Base-by-base conservation (phyloP, 2,797 vertebrate genomes). In the Anguilla megastoma region DNA sequence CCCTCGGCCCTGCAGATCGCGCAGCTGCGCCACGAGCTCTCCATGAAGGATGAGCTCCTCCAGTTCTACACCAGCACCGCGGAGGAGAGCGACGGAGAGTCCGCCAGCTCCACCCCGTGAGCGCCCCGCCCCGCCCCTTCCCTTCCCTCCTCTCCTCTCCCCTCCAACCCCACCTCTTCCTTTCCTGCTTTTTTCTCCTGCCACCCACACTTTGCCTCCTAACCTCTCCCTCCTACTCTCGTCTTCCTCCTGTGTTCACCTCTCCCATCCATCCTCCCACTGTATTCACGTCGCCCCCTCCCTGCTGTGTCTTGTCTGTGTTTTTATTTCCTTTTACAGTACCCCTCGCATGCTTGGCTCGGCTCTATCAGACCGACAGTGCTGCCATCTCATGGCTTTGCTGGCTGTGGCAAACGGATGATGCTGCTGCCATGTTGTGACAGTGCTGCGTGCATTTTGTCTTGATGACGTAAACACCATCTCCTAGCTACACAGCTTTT, bases 31-130 rank as follows among this genome's bases (percentile, higher is more conserved):
- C 98, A 99, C 83, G 98, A 99, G 90, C 95, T 99, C 82, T 98
- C 98, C 91, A 97, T 99, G 96, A 99, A 99, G 93, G 98, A 99
- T 80, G 98, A 99, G 89, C 96, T 99, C 87, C 97, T 99, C 85
- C 98, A 99, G 93, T 98, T 99, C 94, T 99, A 99, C 89, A 99
- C 98, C 91, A 98, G 96, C 0, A 95, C 97, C 9, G 96, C 94
- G 0, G 98, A 99, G 87, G 98, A 99, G 91, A 97, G 97, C 0
- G 98, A 99, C 89, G 97, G 97, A 0, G 97, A 98, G 84, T 96
- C 97, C 0, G 30, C 94, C 88, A 95, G 95, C 91, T 97, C 98
- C 45, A 97, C 97, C 2, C 97, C 96, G 98, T 99, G 89, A 97
- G 98, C 95, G 36, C 21, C 3, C 45, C 50, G 30, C 88, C 66